A percentile compares a stretch with the other conserved stretches of the same genome.
Conservation (phyloP, 2,797 vertebrate species). For the Cyclura pinguis region DNA sequence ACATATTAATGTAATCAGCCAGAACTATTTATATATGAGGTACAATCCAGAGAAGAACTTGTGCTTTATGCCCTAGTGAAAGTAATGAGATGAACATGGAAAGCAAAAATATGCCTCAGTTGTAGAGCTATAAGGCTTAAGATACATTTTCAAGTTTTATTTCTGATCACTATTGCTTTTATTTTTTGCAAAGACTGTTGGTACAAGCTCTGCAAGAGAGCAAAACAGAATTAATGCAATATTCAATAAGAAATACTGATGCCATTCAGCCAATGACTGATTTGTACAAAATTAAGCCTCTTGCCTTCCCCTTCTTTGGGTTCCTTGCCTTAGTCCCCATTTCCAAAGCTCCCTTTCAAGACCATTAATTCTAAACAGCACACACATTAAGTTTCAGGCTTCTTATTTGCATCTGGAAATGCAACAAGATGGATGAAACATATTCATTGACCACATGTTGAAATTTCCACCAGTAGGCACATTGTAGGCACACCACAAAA, state of each 20-base stretch:
- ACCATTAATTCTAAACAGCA: not conserved
- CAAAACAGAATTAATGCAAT: not conserved
- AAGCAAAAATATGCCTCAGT: not conserved
- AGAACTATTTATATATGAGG: not conserved
- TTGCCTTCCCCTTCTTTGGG: too few species aligned
- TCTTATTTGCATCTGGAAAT: not conserved
- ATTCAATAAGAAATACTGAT: too few species aligned
- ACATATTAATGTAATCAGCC: not conserved
- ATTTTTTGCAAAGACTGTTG: not conserved
- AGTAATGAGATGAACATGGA: not conserved
- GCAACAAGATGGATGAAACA: too few species aligned
- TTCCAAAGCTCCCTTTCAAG: not conserved
- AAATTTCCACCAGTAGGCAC: too few species aligned
- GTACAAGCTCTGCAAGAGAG: not conserved
- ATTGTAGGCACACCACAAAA: too few species aligned
- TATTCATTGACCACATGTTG: too few species aligned
- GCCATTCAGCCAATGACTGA: not conserved
- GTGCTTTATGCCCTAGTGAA: not conserved
- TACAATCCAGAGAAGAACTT: not conserved
- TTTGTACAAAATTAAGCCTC: not conserved
- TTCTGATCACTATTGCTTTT: not conserved
- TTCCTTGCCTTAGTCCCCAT: not conserved
- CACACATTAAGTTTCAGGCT: not conserved
- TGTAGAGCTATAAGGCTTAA: not conserved
- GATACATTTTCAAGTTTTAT: not conserved